A percentile compares a stretch with the other conserved stretches of the same genome.
phyloP scores from a whole-genome alignment of 2,113 vertebrate species.

The Sylvia atricapilla region DNA sequence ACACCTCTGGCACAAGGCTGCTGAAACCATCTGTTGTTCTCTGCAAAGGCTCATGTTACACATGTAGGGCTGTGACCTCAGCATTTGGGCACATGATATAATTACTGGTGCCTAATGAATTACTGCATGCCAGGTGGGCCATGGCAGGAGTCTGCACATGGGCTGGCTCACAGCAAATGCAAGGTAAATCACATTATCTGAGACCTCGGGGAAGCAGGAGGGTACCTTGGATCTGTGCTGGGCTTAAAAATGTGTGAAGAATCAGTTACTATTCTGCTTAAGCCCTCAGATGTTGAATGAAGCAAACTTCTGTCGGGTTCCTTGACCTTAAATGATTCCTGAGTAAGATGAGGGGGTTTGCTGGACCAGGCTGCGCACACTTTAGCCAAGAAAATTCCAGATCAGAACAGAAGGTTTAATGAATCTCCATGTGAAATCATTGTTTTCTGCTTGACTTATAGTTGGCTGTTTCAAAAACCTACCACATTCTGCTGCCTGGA shows the following conservation, averaged over 20 bases:
- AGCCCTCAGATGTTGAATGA: constrained; percentile 18
- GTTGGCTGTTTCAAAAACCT: neutral
- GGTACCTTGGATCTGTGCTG: neutral
- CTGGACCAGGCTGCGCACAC: neutral
- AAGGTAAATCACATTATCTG: neutral
- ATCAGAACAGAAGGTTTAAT: constrained; percentile 37
- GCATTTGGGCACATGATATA: neutral
- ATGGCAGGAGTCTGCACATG: neutral
- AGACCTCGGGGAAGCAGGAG: neutral
- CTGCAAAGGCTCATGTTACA: neutral
- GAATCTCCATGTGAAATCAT: constrained; percentile 18
- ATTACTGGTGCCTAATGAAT: neutral
- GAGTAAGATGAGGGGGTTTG: constrained; percentile 24
- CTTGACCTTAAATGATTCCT: constrained; percentile 59
- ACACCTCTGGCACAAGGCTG: neutral
- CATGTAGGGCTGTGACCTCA: neutral
- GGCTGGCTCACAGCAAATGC: neutral
- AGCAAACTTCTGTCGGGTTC: neutral
- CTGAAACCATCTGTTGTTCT: constrained; percentile 36
- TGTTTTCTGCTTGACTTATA: neutral
- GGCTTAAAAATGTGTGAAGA: constrained; percentile 38
- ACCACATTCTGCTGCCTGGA: neutral
- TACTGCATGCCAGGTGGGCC: neutral
- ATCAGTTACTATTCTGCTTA: constrained; percentile 9
- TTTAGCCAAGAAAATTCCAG: constrained; percentile 49